phyloP scores from a whole-genome alignment of 2,797 vertebrate species.

The Pyrocephalus nanus region DNA sequence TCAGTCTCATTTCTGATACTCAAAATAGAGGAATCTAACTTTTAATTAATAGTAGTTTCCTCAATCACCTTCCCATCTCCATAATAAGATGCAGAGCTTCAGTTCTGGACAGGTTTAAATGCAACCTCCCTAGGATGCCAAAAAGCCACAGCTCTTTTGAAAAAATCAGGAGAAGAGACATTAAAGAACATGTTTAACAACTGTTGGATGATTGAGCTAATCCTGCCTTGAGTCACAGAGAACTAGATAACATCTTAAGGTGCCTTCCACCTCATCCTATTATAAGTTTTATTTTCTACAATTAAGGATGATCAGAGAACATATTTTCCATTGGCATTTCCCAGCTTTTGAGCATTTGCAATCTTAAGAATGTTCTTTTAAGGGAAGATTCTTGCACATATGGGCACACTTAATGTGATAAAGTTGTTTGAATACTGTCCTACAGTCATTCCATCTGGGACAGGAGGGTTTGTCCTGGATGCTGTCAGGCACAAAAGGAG shows the following conservation, averaged over 20 bases:
- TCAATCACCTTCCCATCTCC: background rate
- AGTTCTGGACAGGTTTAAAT: background rate
- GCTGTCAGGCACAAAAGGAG: background rate
- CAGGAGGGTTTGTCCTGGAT: background rate
- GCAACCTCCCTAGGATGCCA: background rate
- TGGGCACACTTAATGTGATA: background rate
- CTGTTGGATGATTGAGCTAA: background rate
- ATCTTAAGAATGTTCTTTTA: conserved; percentile 10
- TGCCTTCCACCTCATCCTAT: background rate
- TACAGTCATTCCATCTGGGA: background rate
- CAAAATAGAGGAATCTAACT: background rate
- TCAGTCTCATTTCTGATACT: background rate
- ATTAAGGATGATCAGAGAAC: background rate
- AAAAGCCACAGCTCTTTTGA: background rate
- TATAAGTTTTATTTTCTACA: background rate
- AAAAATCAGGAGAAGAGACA: background rate
- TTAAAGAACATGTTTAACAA: conserved; percentile 6
- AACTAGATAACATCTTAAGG: background rate
- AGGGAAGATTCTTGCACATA: background rate
- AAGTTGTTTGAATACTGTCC: background rate
- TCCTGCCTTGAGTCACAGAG: background rate
- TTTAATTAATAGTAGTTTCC: conserved; percentile 7
- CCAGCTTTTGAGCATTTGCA: background rate
- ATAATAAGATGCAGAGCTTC: background rate
- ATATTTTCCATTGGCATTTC: background rate